Evolutionary conservation across 2,888 invertebrate genomes (phyloP).

Genomic region (Conchocele bisecta): DNA sequence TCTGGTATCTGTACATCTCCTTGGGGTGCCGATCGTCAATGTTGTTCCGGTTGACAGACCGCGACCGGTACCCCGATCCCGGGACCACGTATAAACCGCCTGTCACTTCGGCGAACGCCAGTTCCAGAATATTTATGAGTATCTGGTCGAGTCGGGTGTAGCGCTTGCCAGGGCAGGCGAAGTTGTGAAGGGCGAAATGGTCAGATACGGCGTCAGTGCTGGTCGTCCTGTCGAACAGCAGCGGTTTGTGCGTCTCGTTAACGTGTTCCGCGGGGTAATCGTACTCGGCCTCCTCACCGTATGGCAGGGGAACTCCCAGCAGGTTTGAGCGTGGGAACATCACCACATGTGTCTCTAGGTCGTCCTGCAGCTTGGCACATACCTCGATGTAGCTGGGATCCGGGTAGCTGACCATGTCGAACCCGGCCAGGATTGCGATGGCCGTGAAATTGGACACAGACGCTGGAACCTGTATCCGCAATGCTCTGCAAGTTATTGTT

Average conservation of each 20-base stretch:
- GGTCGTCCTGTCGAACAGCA: constrained; percentile 49
- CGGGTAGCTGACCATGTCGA: constrained; percentile 53
- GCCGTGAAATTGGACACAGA: too few species aligned
- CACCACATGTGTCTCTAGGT: constrained; percentile 45
- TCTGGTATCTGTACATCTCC: constrained; percentile 49
- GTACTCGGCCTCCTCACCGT: constrained; percentile 48
- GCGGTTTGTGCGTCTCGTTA: constrained; percentile 46
- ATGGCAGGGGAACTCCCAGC: constrained; percentile 50
- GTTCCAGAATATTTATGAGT: constrained; percentile 58
- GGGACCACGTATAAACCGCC: constrained; percentile 43
- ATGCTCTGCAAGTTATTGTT: too few species aligned
- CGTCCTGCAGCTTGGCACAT: constrained; percentile 60
- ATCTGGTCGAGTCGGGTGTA: constrained; percentile 59
- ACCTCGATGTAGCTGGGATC: constrained; percentile 47
- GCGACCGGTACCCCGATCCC: constrained; percentile 55
- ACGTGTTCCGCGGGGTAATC: constrained; percentile 37
- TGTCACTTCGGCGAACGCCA: constrained; percentile 43
- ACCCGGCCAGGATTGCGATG: constrained; percentile 58
- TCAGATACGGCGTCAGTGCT: constrained; percentile 36
- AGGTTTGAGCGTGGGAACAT: constrained; percentile 50
- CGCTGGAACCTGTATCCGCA: too few species aligned
- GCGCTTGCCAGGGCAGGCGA: constrained; percentile 49
- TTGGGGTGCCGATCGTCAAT: constrained; percentile 56
- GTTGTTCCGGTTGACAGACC: constrained; percentile 56
- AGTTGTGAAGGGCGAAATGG: constrained; percentile 47